Evolutionary conservation across 2,797 vertebrate species (phyloP).

Genomic region (Vespertilio murinus): DNA sequence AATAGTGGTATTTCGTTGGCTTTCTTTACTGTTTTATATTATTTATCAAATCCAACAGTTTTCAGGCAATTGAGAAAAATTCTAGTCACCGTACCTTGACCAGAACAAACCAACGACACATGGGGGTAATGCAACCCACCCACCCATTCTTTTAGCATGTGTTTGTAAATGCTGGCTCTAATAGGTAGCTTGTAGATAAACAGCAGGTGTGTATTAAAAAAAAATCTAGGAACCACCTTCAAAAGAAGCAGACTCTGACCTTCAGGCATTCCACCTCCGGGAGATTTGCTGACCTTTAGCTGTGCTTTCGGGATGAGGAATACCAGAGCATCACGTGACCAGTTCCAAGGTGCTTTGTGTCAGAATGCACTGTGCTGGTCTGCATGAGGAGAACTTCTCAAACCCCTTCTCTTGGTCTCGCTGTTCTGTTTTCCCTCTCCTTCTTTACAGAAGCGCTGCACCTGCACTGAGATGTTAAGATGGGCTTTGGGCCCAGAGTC

Average conservation of each 20-base stretch:
- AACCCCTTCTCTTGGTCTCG: not conserved
- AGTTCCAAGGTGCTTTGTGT: not conserved
- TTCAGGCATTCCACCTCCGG: not conserved
- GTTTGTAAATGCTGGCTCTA: not conserved
- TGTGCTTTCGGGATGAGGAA: not conserved
- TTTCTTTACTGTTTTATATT: not conserved
- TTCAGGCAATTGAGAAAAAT: not conserved
- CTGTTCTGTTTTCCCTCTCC: not conserved
- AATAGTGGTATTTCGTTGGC: not conserved
- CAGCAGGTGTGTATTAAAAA: not conserved
- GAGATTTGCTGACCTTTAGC: not conserved
- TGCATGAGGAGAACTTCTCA: not conserved
- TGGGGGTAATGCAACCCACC: not conserved
- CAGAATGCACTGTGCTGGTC: not conserved
- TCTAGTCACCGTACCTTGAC: not conserved
- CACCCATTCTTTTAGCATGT: not conserved
- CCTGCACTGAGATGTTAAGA: not conserved
- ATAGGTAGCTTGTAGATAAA: not conserved
- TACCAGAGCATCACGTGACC: not conserved
- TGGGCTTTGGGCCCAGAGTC: not conserved
- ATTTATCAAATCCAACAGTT: not conserved
- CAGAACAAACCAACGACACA: not conserved
- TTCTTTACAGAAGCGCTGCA: not conserved
- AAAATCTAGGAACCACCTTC: not conserved
- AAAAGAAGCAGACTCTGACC: not conserved